Evolutionary conservation across 2,113 vertebrate species (phyloP).

Genomic region (Rafetus swinhoei): DNA sequence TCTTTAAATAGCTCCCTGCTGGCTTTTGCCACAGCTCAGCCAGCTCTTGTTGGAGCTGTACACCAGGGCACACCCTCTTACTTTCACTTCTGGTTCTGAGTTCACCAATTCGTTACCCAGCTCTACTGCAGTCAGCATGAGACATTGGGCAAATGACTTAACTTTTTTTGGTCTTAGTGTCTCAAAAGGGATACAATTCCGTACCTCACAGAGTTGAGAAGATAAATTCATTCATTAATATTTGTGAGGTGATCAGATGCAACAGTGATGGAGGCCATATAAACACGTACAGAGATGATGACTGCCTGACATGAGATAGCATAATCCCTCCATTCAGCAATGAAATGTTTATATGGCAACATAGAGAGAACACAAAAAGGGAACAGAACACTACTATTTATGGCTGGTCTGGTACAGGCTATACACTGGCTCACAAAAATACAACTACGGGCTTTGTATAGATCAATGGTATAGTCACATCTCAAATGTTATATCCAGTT

Average conservation of each 20-base stretch:
- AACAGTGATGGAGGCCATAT: background rate
- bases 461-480: background rate
- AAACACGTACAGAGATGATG: background rate
- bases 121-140: background rate
- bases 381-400: background rate
- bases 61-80: too few relatives aligned
- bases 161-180: background rate
- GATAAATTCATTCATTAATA: background rate
- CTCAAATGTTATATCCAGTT: background rate
- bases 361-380: background rate
- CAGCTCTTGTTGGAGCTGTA: too few relatives aligned
- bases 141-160: background rate
- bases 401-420: background rate
- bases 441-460: background rate
- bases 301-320: background rate
- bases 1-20: too few relatives aligned
- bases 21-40: too few relatives aligned
- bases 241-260: background rate
- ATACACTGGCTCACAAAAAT: background rate
- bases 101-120: background rate
- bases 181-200: background rate
- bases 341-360: background rate
- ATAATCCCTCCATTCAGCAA: background rate
- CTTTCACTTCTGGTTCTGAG: background rate
- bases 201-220: background rate